phyloP scores from a whole-genome alignment of 2,888 invertebrate genomes.

The Sipha maydis region DNA sequence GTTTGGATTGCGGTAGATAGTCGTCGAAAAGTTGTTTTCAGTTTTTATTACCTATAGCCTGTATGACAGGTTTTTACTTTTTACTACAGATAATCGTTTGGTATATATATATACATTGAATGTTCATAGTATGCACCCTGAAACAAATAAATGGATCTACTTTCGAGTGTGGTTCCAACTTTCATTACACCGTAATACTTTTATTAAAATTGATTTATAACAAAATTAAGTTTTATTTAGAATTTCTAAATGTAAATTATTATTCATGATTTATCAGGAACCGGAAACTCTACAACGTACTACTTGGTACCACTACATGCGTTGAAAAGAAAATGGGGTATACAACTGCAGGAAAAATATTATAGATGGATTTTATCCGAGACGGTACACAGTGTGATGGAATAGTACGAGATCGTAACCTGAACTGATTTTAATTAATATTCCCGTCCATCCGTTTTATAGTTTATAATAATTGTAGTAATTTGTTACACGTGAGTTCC shows the following conservation, averaged over 20 bases:
- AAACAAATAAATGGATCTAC: neutral
- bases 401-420: neutral
- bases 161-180: slow-evolving; percentile 12
- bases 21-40: neutral
- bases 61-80: neutral
- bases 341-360: neutral
- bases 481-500: slow-evolving; percentile 11
- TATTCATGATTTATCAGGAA: slow-evolving; percentile 38
- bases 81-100: neutral
- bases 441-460: neutral
- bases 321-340: slow-evolving; percentile 3
- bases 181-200: neutral
- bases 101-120: neutral
- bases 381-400: neutral
- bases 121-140: neutral
- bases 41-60: neutral
- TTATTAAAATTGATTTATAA: slow-evolving; percentile 12
- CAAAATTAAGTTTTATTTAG: slow-evolving; percentile 20
- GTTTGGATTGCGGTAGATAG: neutral
- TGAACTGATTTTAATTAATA: neutral
- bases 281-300: slow-evolving; percentile 10
- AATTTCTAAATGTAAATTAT: slow-evolving; percentile 47
- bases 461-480: slow-evolving; percentile 5
- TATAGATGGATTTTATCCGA: neutral
- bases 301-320: neutral